Base-by-base conservation (phyloP, 92 coral and sea anemone genomes). In the Virgularia gustaviana region DNA sequence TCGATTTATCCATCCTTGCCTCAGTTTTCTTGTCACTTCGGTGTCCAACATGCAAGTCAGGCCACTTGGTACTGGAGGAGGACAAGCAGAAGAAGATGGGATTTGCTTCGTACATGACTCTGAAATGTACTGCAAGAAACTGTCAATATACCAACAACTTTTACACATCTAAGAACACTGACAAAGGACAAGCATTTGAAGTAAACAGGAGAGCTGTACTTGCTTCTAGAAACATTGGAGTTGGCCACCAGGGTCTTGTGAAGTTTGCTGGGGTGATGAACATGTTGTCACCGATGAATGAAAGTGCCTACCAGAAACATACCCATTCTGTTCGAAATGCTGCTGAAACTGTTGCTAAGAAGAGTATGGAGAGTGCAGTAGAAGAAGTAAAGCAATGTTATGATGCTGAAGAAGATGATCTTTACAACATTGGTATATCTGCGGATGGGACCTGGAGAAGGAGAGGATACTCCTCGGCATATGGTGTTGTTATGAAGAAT, bases 171-270 rank as follows among this genome's bases (percentile, higher is more conserved):
- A 32, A 30, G 33, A 63, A 63, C 49, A 49, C 73, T 28, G 38
- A 62, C 22, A 39, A 39, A 39, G 5, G 7, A 15, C 15, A 47
- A 47, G 55, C 55, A 4, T 47, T 47, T 47, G 55, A 47, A 15
- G 55, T 15, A 47, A 47, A 47, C 22, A 4, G 80, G 39, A 83
- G 80, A 45, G 87, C 63, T 32, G 80, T 83, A 62, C 45, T 81
- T 30, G 87, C 78, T 0, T 41, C 42, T 38, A 55, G 83, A 64
- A 83, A 83, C 65, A 72, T 78, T 64, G 78, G 83, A 51, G 37
- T 78, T 19, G 77, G 87, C 6, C 87, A 83, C 49, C 80, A 78
- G 65, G 83, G 80, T 6, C 83, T 83, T 31, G 83, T 66, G 13
- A 83, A 78, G 35, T 78, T 83, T 72, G n/a, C 49, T 25, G 49